phyloP scores from a whole-genome alignment of 2,113 vertebrate species.

The Rhinolophus ferrumequinum region DNA sequence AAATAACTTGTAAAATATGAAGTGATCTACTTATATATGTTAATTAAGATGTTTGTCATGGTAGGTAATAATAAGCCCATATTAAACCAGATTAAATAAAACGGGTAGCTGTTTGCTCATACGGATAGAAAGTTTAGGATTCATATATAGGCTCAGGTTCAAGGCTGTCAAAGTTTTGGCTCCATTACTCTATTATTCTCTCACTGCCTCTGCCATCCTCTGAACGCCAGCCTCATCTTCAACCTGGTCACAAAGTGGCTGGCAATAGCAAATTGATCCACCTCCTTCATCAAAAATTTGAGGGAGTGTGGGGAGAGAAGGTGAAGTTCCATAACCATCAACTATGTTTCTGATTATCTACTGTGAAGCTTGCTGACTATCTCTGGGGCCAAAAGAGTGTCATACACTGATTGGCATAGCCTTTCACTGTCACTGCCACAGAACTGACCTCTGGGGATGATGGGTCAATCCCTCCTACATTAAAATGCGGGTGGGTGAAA shows the following conservation, averaged over 20 bases:
- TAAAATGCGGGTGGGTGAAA: neutral
- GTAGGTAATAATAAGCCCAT: neutral
- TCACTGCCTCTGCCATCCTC: neutral
- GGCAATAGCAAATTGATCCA: neutral
- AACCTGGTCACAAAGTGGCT: neutral
- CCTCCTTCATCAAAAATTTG: neutral
- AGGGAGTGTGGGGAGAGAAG: neutral
- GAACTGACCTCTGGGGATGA: neutral
- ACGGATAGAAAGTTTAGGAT: neutral
- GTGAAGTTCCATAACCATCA: neutral
- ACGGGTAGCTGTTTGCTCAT: neutral
- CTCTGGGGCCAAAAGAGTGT: neutral
- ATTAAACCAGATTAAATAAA: conserved; percentile 38
- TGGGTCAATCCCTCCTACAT: neutral
- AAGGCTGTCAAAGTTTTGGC: neutral
- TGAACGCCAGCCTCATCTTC: neutral
- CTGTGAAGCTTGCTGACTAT: neutral
- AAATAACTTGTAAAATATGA: neutral
- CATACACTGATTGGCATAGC: neutral
- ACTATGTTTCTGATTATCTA: neutral
- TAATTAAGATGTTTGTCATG: conserved; percentile 10
- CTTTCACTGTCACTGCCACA: neutral
- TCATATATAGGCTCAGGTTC: neutral
- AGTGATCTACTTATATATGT: neutral
- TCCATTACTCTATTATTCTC: neutral